Percentiles rank a stretch among this genome's conserved stretches.
phyloP scores from a whole-genome alignment of 1,140 invertebrate species.

The Lucilia sericata region DNA sequence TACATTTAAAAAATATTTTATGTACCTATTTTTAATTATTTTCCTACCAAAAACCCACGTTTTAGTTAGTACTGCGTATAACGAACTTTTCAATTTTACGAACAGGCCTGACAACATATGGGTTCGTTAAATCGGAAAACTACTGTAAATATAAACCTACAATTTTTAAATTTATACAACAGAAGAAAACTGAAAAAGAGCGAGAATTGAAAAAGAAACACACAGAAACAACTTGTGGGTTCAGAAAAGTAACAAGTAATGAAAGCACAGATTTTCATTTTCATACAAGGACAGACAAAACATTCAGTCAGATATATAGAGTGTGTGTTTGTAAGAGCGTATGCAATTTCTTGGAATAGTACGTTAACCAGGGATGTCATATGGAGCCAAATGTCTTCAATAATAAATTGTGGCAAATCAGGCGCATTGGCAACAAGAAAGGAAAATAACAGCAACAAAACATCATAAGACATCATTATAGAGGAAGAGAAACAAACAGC shows the following conservation, averaged over 20 bases:
- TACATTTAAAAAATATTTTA: too few relatives aligned
- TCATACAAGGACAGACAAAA: background rate
- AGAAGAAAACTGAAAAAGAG: background rate
- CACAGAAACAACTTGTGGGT: conserved; percentile 20
- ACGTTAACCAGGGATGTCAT: conserved; percentile 30
- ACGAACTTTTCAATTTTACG: too few relatives aligned
- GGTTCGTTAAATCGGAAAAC: too few relatives aligned
- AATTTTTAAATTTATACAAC: background rate
- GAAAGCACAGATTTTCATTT: conserved; percentile 13
- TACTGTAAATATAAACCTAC: conserved; percentile 21
- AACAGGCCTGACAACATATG: too few relatives aligned
- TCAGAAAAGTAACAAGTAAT: conserved; percentile 16
- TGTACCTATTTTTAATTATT: too few relatives aligned
- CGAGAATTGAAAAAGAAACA: background rate
- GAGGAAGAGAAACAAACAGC: background rate
- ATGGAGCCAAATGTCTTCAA: conserved; percentile 41
- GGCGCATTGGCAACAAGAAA: conserved; percentile 25
- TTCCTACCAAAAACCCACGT: too few relatives aligned
- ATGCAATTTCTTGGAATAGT: background rate
- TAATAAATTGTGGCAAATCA: conserved; percentile 46
- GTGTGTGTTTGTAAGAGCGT: background rate
- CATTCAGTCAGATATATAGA: too few relatives aligned
- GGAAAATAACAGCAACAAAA: conserved; percentile 28
- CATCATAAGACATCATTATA: conserved; percentile 33
- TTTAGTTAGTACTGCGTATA: too few relatives aligned